Evolutionary conservation across 1,140 invertebrate species (phyloP).

Genomic region (Anoplophora glabripennis): DNA sequence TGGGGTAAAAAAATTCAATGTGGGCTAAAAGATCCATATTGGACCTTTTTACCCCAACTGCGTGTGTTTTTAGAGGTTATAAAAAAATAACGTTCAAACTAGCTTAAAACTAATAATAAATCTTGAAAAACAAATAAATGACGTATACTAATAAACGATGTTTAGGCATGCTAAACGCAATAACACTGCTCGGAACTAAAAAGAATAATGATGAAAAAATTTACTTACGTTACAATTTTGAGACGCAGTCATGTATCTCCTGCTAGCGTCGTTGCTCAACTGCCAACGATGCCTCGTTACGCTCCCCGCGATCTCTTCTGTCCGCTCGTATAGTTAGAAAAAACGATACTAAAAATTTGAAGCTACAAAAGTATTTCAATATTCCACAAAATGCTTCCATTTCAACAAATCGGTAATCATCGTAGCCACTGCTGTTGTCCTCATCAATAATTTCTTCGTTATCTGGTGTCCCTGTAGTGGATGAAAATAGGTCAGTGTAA

Average conservation of each 20-base stretch:
- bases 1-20: too few species aligned
- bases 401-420: too few species aligned
- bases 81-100: background rate
- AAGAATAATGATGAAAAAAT: slow-evolving; percentile 1
- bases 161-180: slow-evolving; percentile 3
- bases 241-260: slow-evolving; percentile 3
- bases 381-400: too few species aligned
- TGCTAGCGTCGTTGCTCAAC: slow-evolving; percentile 1
- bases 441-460: too few species aligned
- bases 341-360: too few species aligned
- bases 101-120: too few species aligned
- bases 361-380: too few species aligned
- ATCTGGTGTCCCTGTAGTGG: too few species aligned
- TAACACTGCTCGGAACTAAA: background rate
- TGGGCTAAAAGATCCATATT: background rate
- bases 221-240: slow-evolving; percentile 2
- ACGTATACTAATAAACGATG: slow-evolving; percentile 6
- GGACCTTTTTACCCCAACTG: slow-evolving; percentile 2
- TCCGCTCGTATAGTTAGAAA: background rate
- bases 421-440: too few species aligned
- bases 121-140: too few species aligned
- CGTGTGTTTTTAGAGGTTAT: slow-evolving; percentile 1
- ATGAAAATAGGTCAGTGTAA: too few species aligned
- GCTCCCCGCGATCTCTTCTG: background rate
- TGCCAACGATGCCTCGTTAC: slow-evolving; percentile 2